These are phyloP conservation scores for Cotesia glomerata DNA, from an alignment of 1,140 invertebrate species.

Conservation along the genomic window DNA sequence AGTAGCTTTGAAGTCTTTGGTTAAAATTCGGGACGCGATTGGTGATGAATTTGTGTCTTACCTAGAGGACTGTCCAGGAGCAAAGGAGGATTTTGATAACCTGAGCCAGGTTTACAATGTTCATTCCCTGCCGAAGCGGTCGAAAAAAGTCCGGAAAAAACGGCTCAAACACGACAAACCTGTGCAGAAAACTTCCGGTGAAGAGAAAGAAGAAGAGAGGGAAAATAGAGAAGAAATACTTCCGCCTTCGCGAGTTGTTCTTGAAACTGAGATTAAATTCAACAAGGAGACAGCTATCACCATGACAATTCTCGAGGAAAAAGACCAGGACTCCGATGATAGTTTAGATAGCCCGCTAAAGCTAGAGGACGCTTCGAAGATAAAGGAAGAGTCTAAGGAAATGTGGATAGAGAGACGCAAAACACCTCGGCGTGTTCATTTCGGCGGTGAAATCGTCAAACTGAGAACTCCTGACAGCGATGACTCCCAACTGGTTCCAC, in stretches of 20 bases:
- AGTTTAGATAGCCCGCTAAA: conserved; percentile 38
- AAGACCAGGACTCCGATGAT: conserved; percentile 53
- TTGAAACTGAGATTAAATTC: conserved; percentile 82
- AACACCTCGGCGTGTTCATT: conserved; percentile 70
- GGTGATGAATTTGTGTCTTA: conserved; percentile 70
- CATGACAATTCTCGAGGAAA: conserved; percentile 80
- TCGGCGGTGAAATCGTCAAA: conserved; percentile 83
- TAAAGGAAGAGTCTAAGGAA: conserved; percentile 35
- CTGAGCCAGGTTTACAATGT: conserved; percentile 72
- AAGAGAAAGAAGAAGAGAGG: not conserved
- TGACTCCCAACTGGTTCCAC: conserved; percentile 43
- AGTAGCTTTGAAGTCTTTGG: conserved; percentile 70
- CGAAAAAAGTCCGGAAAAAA: conserved; percentile 21
- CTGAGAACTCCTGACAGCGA: conserved; percentile 83
- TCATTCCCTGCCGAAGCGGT: conserved; percentile 43
- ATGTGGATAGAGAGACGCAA: conserved; percentile 38
- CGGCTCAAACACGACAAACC: not conserved
- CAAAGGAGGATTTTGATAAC: conserved; percentile 71
- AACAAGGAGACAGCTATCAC: conserved; percentile 78
- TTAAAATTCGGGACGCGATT: conserved; percentile 71
- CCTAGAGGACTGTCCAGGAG: conserved; percentile 60
- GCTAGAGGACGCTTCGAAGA: conserved; percentile 45
- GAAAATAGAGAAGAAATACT: conserved; percentile 29
- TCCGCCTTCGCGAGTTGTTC: conserved; percentile 67
- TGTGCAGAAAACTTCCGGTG: not conserved